Base-by-base conservation (phyloP, 1,140 invertebrate species). In the Melipona quadrifasciata region DNA sequence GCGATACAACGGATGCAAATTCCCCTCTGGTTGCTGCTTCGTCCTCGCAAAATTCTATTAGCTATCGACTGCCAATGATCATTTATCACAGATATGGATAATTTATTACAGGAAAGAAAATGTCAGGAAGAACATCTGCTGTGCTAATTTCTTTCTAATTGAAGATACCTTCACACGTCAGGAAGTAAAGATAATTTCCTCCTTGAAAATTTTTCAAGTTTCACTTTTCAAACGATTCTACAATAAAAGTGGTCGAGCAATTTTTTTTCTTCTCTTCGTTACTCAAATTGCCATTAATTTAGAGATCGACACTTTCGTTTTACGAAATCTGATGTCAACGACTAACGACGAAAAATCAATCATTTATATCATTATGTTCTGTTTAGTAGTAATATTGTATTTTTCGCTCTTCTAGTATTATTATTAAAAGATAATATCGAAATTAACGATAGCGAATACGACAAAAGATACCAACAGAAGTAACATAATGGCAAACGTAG, bases 401-500 rank as follows among this genome's bases (percentile, higher is more conserved):
- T 61, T 61, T n/a, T 61, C 58, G n/a, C 12, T n/a, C n/a, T 10
- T 61, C 58, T 1, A 14, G 14, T 11, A 61, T 58, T 24, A 2
- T 0, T n/a, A 17, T 65, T 17, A 1, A n/a, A 65, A 31, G 17
- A 65, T 6, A 17, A 2, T 10, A 31, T 39, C 19, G 21, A 39
- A 47, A 47, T 24, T 5, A 34, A 24, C 0, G 11, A 31, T 51
- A 24, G 16, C 0, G 8, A 64, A 58, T n/a, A n/a, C 2, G 71
- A 51, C 47, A 11, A 47, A 21, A 24, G 3, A 17, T 19, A 71
- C 51, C 17, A 11, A 8, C n/a, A 16, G 12, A 39, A 17, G 5
- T 2, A 4, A 74, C 21, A 34, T 64, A 76, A 58, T 34, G 71
- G n/a, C 24, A 70, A 81, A n/a, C 17, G 24, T 72, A 87, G 70